Percentiles rank a stretch among this genome's conserved stretches.
phyloP scores from a whole-genome alignment of 37 sponge, comb jelly and placozoan genomes.

The Halichondria panicea region DNA sequence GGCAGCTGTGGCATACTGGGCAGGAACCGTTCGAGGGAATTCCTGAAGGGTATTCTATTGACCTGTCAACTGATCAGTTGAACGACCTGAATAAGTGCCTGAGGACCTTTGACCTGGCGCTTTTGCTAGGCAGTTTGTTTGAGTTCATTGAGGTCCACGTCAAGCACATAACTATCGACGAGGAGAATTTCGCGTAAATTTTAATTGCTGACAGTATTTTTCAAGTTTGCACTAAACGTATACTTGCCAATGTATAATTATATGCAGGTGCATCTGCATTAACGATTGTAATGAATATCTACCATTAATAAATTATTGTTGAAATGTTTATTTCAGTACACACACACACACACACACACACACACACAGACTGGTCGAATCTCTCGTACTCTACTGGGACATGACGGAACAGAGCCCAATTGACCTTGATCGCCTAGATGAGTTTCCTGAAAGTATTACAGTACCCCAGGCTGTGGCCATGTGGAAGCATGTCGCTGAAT shows the following conservation, averaged over 20 bases:
- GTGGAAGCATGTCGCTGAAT: slow-evolving; percentile 53
- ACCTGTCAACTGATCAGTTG: background rate
- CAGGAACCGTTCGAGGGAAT: slow-evolving; percentile 65
- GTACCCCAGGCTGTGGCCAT: slow-evolving; percentile 38
- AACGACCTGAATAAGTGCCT: slow-evolving; percentile 2
- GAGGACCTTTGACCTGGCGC: slow-evolving; percentile 3
- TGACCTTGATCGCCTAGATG: background rate
- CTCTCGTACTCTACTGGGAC: too few relatives aligned
- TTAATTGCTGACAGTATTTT: background rate
- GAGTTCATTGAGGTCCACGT: slow-evolving; percentile 48
- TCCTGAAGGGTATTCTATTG: slow-evolving; percentile 1
- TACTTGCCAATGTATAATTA: background rate
- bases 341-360: too few relatives aligned
- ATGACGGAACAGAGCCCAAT: too few relatives aligned
- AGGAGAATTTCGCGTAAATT: background rate
- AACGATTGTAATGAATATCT: background rate
- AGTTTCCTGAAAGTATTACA: slow-evolving; percentile 30
- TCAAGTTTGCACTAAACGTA: background rate
- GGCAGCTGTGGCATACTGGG: slow-evolving; percentile 24
- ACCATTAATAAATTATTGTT: background rate
- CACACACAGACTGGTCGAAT: slow-evolving; percentile 24
- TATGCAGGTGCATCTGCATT: background rate
- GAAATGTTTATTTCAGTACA: background rate
- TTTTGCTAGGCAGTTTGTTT: slow-evolving; percentile 33
- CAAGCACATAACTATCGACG: slow-evolving; percentile 1